Evolutionary conservation across 2,797 vertebrate genomes (phyloP), one percentile per base, ranked within the genome.

Genomic region (Chelonia mydas): DNA sequence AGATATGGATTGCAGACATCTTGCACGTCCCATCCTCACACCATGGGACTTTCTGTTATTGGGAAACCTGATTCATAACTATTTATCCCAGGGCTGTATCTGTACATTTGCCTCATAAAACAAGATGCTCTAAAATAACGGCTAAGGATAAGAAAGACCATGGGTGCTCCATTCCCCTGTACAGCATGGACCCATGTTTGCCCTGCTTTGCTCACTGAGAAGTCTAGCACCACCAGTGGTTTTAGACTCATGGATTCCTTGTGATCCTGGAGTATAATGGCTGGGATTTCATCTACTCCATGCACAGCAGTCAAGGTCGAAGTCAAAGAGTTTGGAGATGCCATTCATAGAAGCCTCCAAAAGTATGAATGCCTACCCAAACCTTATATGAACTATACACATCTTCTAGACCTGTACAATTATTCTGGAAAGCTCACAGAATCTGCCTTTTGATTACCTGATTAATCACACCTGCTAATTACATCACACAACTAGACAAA

Each of bases 381-480:
- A 92, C 21, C 80, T 93, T 87, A 82, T 12, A 45, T 0, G 1
- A 94, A 49, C 68, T 84, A 78, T 33, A 68, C 25, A n/a, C 27
- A 37, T 50, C 31, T 50, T 80, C 79, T 41, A 23, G 78, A 72
- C 45, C 5, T 65, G 41, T 7, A 90, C 76, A 90, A 93, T 12
- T 0, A 0, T 27, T 41, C 8, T 50, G 23, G 37, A 61, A 89
- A 80, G 17, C 28, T 49, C 81, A 77, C 59, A 61, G 81, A 89
- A 84, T 68, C n/a, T 37, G 49, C 31, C 33, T 45, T 45, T 45
- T 96, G 98, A 97, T 97, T 96, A 95, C 96, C 84, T 90, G 95
- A 96, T 98, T 97, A 97, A 96, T 97, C 96, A 96, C 94, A 93
- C 90, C 96, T 97, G 92, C 97, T 97, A 95, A 96, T 96, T 93